Evolutionary conservation across 2,888 invertebrate species (phyloP).

Genomic region (Melanophora roralis): DNA sequence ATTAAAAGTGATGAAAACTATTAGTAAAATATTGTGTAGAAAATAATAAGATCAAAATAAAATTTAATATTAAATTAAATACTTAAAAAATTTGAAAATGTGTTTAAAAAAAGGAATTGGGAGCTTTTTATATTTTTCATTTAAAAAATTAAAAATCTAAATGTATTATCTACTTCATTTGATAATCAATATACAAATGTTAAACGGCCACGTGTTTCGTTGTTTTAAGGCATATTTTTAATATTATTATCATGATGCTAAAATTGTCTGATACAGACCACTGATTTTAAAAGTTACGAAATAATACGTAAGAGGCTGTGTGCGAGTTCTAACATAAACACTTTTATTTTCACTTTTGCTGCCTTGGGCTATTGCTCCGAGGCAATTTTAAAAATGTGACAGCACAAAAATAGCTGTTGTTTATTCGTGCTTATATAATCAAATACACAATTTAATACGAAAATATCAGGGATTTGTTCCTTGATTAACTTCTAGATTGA

Average conservation of each 20-base stretch:
- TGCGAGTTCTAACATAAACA: not conserved
- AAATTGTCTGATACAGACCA: conserved; percentile 40
- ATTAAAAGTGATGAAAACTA: not conserved
- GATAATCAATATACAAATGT: not conserved
- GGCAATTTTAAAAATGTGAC: no score
- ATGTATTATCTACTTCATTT: not conserved
- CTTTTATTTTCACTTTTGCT: no score
- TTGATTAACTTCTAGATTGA: no score
- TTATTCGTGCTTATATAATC: no score
- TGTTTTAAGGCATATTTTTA: not conserved
- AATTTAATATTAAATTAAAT: not conserved
- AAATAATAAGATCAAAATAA: not conserved
- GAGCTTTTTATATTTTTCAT: no score
- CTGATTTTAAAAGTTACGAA: conserved; percentile 39
- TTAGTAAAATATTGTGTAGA: not conserved
- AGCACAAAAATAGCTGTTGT: no score
- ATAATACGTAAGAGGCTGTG: not conserved
- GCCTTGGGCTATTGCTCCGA: no score
- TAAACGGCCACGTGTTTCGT: not conserved
- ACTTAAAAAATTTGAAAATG: not conserved
- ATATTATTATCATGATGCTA: not conserved
- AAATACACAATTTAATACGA: no score
- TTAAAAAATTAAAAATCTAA: no score
- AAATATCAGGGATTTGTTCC: no score
- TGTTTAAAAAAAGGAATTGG: no score